Conservation (phyloP, 2,113 vertebrate genomes). For the Sminthopsis crassicaudata region DNA sequence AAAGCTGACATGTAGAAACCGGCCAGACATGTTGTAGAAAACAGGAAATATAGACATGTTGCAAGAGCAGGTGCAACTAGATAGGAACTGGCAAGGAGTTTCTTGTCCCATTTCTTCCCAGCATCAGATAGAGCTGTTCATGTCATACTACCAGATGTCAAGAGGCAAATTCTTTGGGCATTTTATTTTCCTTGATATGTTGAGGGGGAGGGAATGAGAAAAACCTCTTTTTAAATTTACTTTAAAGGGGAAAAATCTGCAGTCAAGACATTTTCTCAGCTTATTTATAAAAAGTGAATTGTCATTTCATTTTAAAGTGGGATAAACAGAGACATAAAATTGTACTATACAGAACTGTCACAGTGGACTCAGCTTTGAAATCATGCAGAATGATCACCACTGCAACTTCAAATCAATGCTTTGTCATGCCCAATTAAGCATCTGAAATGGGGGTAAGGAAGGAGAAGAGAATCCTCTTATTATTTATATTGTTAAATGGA, state of each 20-base stretch:
- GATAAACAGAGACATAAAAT: constrained; percentile 73
- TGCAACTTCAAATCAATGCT: constrained; percentile 61
- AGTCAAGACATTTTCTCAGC: constrained; percentile 36
- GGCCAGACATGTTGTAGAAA: neutral
- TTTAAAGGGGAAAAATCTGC: constrained; percentile 60
- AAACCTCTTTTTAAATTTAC: constrained; percentile 56
- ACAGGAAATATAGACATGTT: constrained; percentile 1
- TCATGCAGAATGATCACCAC: constrained; percentile 52
- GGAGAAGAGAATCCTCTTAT: constrained; percentile 55
- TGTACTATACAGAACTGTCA: constrained; percentile 59
- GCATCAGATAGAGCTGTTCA: neutral
- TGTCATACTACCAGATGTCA: constrained; percentile 29
- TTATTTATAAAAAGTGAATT: constrained; percentile 67
- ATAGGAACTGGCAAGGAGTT: neutral
- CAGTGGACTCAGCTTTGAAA: constrained; percentile 62
- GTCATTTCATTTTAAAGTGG: constrained; percentile 71
- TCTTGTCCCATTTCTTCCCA: constrained; percentile 1
- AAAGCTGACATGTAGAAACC: constrained; percentile 8
- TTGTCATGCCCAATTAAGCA: constrained; percentile 33
- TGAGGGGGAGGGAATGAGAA: neutral
- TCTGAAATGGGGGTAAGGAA: constrained; percentile 54
- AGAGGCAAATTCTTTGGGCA: constrained; percentile 17
- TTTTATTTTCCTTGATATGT: constrained; percentile 30
- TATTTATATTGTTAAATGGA: constrained; percentile 67
- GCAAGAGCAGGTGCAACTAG: constrained; percentile 7